Evolutionary conservation across 2,113 vertebrate genomes (phyloP).

Genomic region (Petrocephalus microphthalmus): DNA sequence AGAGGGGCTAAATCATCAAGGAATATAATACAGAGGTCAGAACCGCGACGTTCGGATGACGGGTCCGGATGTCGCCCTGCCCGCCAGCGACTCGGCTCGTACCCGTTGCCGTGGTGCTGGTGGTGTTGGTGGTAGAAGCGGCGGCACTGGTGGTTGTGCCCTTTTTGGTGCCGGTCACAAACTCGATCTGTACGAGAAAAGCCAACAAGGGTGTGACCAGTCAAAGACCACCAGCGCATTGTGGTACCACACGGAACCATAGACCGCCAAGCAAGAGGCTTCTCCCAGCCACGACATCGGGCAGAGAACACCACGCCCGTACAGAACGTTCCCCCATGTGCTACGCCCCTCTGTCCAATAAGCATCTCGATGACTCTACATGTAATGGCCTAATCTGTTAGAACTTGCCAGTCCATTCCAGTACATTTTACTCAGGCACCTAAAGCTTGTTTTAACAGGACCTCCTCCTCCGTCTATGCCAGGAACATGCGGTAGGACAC

Average conservation of each 20-base stretch:
- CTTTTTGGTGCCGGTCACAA: constrained; percentile 95
- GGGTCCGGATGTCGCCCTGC: background rate
- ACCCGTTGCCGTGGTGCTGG: constrained; percentile 83
- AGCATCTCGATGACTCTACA: background rate
- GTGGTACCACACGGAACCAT: background rate
- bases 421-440: background rate
- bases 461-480: background rate
- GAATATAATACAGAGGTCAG: too few species aligned
- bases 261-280: background rate
- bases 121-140: constrained; percentile 71
- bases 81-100: constrained; percentile 3
- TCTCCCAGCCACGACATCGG: background rate
- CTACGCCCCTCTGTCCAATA: background rate
- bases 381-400: background rate
- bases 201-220: background rate
- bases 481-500: background rate
- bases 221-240: background rate
- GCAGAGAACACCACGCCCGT: background rate
- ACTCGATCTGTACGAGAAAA: constrained; percentile 76
- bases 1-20: background rate
- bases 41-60: background rate
- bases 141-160: constrained; percentile 77
- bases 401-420: constrained; percentile 6
- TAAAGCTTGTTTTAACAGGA: constrained; percentile 8
- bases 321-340: constrained; percentile 17